Evolutionary conservation across 2,888 invertebrate species (phyloP).

Genomic region (Drosophila tripunctata): DNA sequence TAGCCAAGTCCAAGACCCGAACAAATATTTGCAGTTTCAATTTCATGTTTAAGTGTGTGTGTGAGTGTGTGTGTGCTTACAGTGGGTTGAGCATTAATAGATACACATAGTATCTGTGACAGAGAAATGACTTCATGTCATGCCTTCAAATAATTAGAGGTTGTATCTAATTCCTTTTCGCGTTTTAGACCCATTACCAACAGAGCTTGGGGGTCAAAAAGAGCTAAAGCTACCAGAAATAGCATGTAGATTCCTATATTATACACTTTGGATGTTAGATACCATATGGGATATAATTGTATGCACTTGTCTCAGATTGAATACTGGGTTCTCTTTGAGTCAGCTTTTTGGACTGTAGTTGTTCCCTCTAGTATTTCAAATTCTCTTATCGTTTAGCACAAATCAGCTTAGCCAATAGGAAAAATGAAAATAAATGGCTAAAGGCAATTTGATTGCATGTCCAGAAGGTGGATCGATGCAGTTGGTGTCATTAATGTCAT

Average conservation of each 20-base stretch:
- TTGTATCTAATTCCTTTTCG: conserved; percentile 26
- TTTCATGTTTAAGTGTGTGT: conserved; percentile 53
- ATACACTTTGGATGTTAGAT: too few species aligned
- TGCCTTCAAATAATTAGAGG: conserved; percentile 82
- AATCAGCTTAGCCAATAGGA: conserved; percentile 59
- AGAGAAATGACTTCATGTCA: conserved; percentile 82
- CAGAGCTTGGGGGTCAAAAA: too few species aligned
- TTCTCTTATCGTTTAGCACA: conserved; percentile 66
- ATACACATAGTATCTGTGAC: conserved; percentile 48
- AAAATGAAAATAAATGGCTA: conserved; percentile 31
- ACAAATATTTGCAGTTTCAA: conserved; percentile 79
- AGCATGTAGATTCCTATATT: too few species aligned
- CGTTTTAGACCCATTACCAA: too few species aligned
- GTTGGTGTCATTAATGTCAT: conserved; percentile 59
- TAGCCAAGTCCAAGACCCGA: conserved; percentile 39
- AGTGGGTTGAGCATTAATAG: conserved; percentile 50
- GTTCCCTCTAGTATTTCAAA: neutral
- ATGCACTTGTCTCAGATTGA: too few species aligned
- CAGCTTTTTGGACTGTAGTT: too few species aligned
- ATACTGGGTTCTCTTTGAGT: too few species aligned
- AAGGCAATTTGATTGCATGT: conserved; percentile 62
- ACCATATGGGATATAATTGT: too few species aligned
- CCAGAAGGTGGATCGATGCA: conserved; percentile 33
- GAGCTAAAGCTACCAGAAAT: too few species aligned
- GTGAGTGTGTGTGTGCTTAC: conserved; percentile 14